phyloP scores from a whole-genome alignment of 1,140 invertebrate species.

The Pantala flavescens region DNA sequence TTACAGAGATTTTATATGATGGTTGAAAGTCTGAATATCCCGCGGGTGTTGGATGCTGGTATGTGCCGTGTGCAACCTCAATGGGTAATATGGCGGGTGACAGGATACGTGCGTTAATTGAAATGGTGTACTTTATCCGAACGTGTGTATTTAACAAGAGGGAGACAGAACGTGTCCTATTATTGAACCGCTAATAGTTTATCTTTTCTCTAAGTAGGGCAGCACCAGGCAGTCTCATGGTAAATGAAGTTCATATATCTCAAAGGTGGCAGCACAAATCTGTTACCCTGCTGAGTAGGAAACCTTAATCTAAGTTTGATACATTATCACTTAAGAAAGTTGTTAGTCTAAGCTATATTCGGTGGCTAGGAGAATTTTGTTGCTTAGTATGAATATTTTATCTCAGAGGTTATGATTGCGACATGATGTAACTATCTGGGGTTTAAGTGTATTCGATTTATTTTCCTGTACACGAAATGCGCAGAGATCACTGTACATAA shows the following conservation, averaged over 20 bases:
- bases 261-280: not conserved
- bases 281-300: too few species aligned
- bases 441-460: too few species aligned
- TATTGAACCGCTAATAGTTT: slow-evolving; percentile 4
- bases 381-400: too few species aligned
- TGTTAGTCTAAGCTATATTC: too few species aligned
- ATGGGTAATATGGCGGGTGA: slow-evolving; percentile 18
- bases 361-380: too few species aligned
- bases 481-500: too few species aligned
- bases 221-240: not conserved
- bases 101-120: not conserved
- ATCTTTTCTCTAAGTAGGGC: slow-evolving; percentile 6
- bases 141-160: not conserved
- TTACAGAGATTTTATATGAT: not conserved
- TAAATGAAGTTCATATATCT: not conserved
- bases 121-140: not conserved
- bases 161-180: not conserved
- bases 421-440: too few species aligned
- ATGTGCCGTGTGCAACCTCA: slow-evolving; percentile 21
- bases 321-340: too few species aligned
- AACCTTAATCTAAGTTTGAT: too few species aligned
- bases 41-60: slow-evolving; percentile 18
- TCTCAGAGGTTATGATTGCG: too few species aligned
- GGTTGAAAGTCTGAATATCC: slow-evolving; percentile 18
- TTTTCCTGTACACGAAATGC: too few species aligned